These are phyloP conservation scores for Aphaenogaster ashmeadi DNA, from an alignment of 1,140 invertebrate genomes.

Conservation along the genomic window DNA sequence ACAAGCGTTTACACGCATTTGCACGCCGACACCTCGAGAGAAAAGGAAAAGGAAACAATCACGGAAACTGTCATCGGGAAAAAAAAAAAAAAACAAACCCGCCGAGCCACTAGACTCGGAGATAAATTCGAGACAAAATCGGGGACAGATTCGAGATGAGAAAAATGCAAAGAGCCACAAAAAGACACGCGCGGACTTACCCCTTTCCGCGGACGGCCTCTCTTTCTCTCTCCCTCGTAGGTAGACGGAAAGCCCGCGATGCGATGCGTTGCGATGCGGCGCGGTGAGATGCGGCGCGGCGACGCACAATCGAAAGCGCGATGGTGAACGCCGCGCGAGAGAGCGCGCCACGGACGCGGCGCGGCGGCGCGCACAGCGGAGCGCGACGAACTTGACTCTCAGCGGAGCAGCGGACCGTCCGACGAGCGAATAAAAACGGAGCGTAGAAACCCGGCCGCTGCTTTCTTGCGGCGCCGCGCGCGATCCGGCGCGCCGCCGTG, in stretches of 20 bases:
- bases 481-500: conserved; percentile 46
- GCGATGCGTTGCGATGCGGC: conserved; percentile 15
- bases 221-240: conserved; percentile 23
- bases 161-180: not conserved
- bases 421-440: conserved; percentile 76
- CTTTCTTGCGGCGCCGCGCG: conserved; percentile 68
- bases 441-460: conserved; percentile 65
- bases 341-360: conserved; percentile 64
- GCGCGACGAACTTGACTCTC: conserved; percentile 78
- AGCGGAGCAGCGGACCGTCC: conserved; percentile 74
- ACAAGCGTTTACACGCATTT: not conserved
- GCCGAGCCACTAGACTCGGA: not conserved
- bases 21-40: not conserved
- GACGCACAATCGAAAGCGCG: conserved; percentile 70
- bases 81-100: not conserved
- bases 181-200: not conserved
- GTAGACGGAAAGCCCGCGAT: conserved; percentile 1
- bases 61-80: not conserved
- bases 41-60: not conserved
- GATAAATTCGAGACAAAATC: too few species aligned
- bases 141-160: not conserved
- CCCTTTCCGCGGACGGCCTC: conserved; percentile 24
- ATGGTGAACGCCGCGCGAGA: conserved; percentile 70
- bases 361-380: conserved; percentile 71
- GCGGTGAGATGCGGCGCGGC: conserved; percentile 27